Evolutionary conservation across 2,888 invertebrate species (phyloP), one percentile per base, ranked within the genome.

Genomic region (Heteromyza rotundicornis): DNA sequence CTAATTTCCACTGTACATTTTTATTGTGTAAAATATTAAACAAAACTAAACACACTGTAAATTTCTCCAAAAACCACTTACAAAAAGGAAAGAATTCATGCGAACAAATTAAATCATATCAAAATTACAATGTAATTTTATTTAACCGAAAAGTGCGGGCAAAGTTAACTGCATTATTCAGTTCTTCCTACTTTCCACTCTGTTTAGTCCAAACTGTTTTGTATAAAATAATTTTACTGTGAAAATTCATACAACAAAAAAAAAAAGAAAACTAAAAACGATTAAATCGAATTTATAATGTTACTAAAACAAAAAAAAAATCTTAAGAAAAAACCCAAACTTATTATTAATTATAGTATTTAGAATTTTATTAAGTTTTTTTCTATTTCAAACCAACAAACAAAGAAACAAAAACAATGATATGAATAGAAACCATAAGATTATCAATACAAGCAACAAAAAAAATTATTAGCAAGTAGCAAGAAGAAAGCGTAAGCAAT

Each of bases 271-370:
- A 62, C 63, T 49, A 63, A 65, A 70, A 76, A 67, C 73, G 76
- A 76, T 77, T 76, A 71, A 78, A 76, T 77, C 77, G 78, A 78
- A 77, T 78, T 77, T 77, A 77, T 77, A 76, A 73, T 76, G 74
- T 77, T 75, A 75, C 74, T 69, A 40, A 40, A 14, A 10, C 67
- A 65, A 70, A 60, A 44, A 24, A 57, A 62, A 62, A 50, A 47
- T 10, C 16, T 27, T 50, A 20, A 49, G 16, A 53, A 68, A 66
- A 70, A 70, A 74, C 70, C 75, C n/a, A n/a, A 74, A 10, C 71
- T 74, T 73, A 70, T 27, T 56, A 69, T 67, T 70, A 70, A 65
- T 14, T 56, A 22, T 47, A 49, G 20, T 50, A 2, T 22, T 19
- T 55, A 53, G 20, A 23, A 24, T 53, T 53, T 35, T 35, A 27